These are phyloP conservation scores for Centropristis striata DNA, from an alignment of 2,113 vertebrate species.

Conservation along the genomic window DNA sequence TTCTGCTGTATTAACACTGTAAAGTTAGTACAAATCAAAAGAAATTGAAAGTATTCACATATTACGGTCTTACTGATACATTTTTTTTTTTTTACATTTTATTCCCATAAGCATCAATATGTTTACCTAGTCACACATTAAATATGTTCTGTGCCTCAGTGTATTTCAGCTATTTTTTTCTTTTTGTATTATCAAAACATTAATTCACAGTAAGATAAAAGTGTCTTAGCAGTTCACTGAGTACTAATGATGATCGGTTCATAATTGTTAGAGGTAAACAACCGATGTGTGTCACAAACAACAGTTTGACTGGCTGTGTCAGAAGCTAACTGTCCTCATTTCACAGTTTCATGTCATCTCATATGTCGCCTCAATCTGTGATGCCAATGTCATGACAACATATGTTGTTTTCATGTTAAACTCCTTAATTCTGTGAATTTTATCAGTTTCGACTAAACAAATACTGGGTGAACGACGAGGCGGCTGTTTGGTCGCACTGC, in stretches of 20 bases:
- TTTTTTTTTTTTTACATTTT: not conserved
- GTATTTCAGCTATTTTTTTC: constrained; percentile 1
- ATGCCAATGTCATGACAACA: constrained; percentile 10
- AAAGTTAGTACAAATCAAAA: not conserved
- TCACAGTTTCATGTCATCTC: constrained; percentile 24
- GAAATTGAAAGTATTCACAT: not conserved
- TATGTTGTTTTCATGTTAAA: constrained; percentile 31
- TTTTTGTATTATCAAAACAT: not conserved
- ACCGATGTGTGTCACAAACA: constrained; percentile 18
- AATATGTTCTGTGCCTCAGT: constrained; percentile 9
- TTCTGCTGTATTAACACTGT: constrained; percentile 31
- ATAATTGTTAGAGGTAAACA: constrained; percentile 24
- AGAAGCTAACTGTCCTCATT: constrained; percentile 30
- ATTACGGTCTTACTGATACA: not conserved
- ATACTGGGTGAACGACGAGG: not conserved
- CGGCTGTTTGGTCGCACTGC: constrained; percentile 25
- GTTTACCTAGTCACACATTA: not conserved
- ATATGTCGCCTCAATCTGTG: not conserved
- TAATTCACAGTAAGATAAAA: not conserved
- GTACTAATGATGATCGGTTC: constrained; percentile 9
- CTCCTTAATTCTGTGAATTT: constrained; percentile 3
- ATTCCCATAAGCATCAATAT: constrained; percentile 3
- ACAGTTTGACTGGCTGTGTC: constrained; percentile 18
- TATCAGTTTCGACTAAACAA: constrained; percentile 20
- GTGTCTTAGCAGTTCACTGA: not conserved